Evolutionary conservation across 2,888 invertebrate species (phyloP), one percentile per base, ranked within the genome.

Genomic region (Mythimna pallens): DNA sequence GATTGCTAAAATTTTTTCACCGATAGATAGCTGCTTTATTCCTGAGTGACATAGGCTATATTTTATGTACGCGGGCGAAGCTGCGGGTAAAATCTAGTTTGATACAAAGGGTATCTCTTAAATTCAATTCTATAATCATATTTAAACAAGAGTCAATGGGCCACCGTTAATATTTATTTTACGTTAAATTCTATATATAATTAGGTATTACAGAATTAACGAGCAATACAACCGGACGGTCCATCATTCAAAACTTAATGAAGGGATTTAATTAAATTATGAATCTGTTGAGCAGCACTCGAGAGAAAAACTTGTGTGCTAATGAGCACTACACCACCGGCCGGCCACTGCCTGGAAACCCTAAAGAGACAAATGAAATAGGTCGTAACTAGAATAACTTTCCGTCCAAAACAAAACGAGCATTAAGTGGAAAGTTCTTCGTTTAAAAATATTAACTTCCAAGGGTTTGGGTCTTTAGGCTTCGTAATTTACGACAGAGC

Each of bases 181-280:
- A 40, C 36, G 14, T 54, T 76, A 63, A 66, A 66, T 50, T 12
- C 52, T 57, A 52, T 36, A 62, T 59, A 64, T 81, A 76, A 75
- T 40, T 50, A 65, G 36, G 52, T 61, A 57, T 64, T 70, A 64
- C 55, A 58, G 59, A 58, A 66, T 80, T 80, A 52, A 66, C 66
- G 58, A 9, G 54, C 43, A 65, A 65, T 79, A 67, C 50, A 80
- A 30, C 50, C 58, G 22, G 36, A 73, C 66, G 62, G 50, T 55
- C 14, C 81, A 68, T 83, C 81, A 65, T 67, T 74, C 30, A 64
- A 43, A 76, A 76, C 36, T 73, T 57, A 76, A 84, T 73, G 59
- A 81, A 81, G 58, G 34, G 22, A 72, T 76, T 72, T 73, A 76
- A 83, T 82, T 82, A 68, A 85, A 74, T 85, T 80, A 85, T 75